phyloP scores from a whole-genome alignment of 1,140 invertebrate genomes.

The Temnothorax curvispinosus region DNA sequence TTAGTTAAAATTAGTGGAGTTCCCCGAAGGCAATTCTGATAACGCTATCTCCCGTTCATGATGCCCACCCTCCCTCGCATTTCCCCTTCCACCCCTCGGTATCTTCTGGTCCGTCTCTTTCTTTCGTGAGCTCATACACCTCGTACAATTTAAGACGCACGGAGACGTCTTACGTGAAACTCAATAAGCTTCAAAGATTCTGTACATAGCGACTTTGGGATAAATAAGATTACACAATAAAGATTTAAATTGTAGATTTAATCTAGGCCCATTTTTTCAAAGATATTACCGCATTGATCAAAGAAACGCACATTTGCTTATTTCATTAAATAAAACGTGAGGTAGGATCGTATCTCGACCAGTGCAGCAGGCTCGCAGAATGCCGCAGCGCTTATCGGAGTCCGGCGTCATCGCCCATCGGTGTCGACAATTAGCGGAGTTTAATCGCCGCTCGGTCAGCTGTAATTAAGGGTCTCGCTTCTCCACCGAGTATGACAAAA shows the following conservation, averaged over 20 bases:
- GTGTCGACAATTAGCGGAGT: slow-evolving; percentile 67
- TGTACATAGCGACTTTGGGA: neutral
- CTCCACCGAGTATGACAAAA: slow-evolving; percentile 38
- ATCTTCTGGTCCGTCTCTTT: neutral
- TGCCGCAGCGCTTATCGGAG: slow-evolving; percentile 33
- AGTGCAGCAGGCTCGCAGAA: slow-evolving; percentile 23
- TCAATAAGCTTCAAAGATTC: slow-evolving; percentile 3
- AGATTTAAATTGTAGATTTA: neutral
- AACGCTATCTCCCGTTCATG: slow-evolving; percentile 68
- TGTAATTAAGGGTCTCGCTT: slow-evolving; percentile 61
- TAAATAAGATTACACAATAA: neutral
- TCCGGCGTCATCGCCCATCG: slow-evolving; percentile 15
- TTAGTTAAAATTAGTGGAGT: slow-evolving; percentile 74
- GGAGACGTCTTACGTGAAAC: slow-evolving; percentile 14
- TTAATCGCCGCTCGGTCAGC: slow-evolving; percentile 63
- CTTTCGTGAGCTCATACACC: neutral
- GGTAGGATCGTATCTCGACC: slow-evolving; percentile 1
- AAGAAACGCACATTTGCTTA: neutral
- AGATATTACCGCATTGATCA: neutral
- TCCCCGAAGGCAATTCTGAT: slow-evolving; percentile 67
- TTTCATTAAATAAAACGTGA: slow-evolving; percentile 2
- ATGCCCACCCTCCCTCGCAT: neutral
- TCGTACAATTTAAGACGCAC: neutral
- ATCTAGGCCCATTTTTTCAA: neutral
- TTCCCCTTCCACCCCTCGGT: neutral